Evolutionary conservation across 23 tunicate genomes (phyloP).

Genomic region (Trididemnum nubilum): DNA sequence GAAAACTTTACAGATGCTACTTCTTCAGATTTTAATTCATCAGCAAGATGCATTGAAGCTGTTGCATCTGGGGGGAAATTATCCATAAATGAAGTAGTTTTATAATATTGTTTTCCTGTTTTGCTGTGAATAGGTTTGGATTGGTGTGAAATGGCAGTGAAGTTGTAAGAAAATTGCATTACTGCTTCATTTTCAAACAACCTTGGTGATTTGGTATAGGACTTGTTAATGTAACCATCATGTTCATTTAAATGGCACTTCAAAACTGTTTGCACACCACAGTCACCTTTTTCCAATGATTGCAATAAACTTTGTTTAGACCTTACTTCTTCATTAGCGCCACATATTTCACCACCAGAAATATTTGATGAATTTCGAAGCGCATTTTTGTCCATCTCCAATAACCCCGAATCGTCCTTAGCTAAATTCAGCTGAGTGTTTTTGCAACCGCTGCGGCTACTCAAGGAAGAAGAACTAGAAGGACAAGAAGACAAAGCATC

Average conservation of each 20-base stretch:
- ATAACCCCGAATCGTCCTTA: neutral
- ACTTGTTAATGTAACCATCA: slow-evolving; percentile 9
- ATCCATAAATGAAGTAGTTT: slow-evolving; percentile 54
- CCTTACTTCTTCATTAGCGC: neutral
- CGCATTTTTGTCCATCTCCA: neutral
- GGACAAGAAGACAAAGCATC: too few species aligned
- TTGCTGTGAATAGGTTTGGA: slow-evolving; percentile 17
- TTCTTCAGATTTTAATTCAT: neutral
- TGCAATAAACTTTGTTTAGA: neutral
- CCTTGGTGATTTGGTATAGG: slow-evolving; percentile 12
- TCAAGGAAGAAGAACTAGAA: too few species aligned
- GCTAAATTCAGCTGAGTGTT: too few species aligned
- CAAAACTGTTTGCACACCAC: neutral
- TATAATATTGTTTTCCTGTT: slow-evolving; percentile 9
- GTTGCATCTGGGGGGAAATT: neutral
- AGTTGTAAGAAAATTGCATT: slow-evolving; percentile 45
- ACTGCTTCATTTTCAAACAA: neutral
- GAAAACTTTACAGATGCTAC: neutral
- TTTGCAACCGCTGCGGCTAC: too few species aligned
- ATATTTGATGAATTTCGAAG: neutral
- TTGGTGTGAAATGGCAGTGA: neutral
- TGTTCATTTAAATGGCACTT: neutral
- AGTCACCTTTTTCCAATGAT: neutral
- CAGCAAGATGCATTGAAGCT: neutral
- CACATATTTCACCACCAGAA: neutral